Percentiles rank a stretch among this genome's conserved stretches.
Evolutionary conservation across 2,113 vertebrate genomes (phyloP).

Genomic region (Canis aureus): DNA sequence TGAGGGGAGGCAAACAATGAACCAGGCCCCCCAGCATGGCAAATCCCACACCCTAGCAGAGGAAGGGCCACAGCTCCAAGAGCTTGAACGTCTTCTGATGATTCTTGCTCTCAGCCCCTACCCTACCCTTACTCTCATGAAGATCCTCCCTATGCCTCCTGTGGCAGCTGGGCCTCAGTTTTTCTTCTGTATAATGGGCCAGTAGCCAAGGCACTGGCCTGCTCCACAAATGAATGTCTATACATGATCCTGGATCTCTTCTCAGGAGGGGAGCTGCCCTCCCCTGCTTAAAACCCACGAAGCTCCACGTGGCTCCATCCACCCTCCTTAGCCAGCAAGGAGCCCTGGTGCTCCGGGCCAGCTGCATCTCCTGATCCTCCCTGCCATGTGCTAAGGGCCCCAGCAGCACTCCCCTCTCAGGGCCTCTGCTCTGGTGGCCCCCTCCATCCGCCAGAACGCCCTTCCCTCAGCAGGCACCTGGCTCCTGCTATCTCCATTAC

Average conservation of each 20-base stretch:
- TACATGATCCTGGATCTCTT: not conserved
- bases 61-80: not conserved
- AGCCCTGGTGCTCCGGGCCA: not conserved
- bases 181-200: not conserved
- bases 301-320: not conserved
- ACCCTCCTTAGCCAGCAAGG: not conserved
- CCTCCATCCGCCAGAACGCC: not conserved
- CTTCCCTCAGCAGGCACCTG: not conserved
- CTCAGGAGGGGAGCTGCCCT: not conserved
- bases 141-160: not conserved
- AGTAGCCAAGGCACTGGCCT: not conserved
- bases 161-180: not conserved
- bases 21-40: not conserved
- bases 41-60: not conserved
- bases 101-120: not conserved
- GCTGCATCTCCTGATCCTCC: not conserved
- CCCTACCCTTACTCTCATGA: not conserved
- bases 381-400: not conserved
- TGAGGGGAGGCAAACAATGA: rapidly evolving
- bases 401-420: not conserved
- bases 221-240: not conserved
- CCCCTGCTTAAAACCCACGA: not conserved
- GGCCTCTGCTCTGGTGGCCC: not conserved
- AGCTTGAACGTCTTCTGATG: not conserved
- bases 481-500: not conserved